A percentile compares a stretch with the other conserved stretches of the same genome.
Evolutionary conservation across 2,888 invertebrate species (phyloP).

Genomic region (Pristionchus fissidentatus): DNA sequence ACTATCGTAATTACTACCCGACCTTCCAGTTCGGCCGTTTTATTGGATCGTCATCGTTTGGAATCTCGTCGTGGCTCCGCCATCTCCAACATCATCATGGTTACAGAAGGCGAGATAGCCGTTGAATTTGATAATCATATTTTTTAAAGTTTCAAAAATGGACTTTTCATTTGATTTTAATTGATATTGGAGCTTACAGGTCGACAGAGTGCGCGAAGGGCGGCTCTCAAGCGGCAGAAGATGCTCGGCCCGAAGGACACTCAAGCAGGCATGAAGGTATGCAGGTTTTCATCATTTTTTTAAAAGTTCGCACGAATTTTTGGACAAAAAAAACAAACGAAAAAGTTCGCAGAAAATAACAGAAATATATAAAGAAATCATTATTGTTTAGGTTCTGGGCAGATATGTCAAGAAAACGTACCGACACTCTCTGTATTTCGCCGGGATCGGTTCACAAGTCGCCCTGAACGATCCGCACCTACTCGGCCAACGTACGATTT

Average conservation of each 20-base stretch:
- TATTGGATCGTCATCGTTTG: neutral
- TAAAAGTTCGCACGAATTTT: neutral
- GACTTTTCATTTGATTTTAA: neutral
- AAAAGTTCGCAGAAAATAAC: neutral
- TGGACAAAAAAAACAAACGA: neutral
- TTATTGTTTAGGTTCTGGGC: conserved; percentile 40
- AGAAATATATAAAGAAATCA: neutral
- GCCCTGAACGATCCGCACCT: conserved; percentile 23
- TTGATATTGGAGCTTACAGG: conserved; percentile 3
- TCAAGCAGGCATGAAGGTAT: conserved; percentile 61
- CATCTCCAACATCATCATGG: conserved; percentile 24
- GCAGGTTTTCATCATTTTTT: neutral
- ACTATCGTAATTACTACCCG: too few relatives aligned
- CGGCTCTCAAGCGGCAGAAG: conserved; percentile 58
- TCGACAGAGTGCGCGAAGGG: conserved; percentile 49
- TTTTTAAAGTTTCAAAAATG: neutral
- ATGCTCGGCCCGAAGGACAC: conserved; percentile 61
- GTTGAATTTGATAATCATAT: neutral
- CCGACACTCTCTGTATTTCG: conserved; percentile 38
- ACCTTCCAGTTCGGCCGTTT: conserved; percentile 35
- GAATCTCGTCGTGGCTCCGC: neutral
- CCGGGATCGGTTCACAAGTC: conserved; percentile 4
- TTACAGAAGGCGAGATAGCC: neutral
- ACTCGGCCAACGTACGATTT: conserved; percentile 1
- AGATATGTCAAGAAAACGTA: conserved; percentile 45